Base-by-base conservation (phyloP, 1,140 invertebrate species). In the Gonatopus flavifemur region DNA sequence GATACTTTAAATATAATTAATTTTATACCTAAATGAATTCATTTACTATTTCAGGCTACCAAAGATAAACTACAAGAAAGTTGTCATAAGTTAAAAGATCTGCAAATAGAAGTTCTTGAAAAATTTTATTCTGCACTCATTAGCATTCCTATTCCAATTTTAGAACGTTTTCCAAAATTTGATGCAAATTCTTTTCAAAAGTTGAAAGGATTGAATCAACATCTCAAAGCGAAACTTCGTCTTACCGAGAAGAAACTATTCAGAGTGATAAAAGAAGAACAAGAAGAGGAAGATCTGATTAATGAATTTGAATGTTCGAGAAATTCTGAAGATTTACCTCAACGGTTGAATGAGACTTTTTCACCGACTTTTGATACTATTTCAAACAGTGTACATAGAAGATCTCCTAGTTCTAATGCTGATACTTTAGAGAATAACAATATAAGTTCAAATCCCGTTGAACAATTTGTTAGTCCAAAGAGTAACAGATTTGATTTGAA, bases 121-220 rank as follows among this genome's bases (percentile, higher is more conserved):
- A 74, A 72, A 46, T 68, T 69, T 49, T 59, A 46, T 7, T 37
- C 13, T 2, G 62, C 66, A 0, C 45, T 76, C 1, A 59, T 57
- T 12, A 59, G 57, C 32, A 74, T 77, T 12, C 76, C 74, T 19
- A 12, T 72, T 3, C 36, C 53, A n/a, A 48, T 76, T 12, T 35
- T 76, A 8, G 49, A 66, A 38, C 52, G 70, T 16, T 70, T 74
- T 59, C 74, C 73, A 7, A 55, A 66, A 18, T 78, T 74, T 46
- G 56, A 76, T 45, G 5, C 16, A 1, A 51, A 55, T 9, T 40
- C 51, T 19, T 75, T 62, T 31, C 59, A 52, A 28, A 57, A 55
- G 7, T 40, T 77, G 15, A 72, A 67, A 55, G 57, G 61, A 31
- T 37, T 78, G 0, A 54, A 65, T 33, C 64, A 73, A 41, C 70